Percentiles rank a stretch among this genome's conserved stretches.
phyloP scores from a whole-genome alignment of 2,797 vertebrate genomes.

The Ambastaia sidthimunki region DNA sequence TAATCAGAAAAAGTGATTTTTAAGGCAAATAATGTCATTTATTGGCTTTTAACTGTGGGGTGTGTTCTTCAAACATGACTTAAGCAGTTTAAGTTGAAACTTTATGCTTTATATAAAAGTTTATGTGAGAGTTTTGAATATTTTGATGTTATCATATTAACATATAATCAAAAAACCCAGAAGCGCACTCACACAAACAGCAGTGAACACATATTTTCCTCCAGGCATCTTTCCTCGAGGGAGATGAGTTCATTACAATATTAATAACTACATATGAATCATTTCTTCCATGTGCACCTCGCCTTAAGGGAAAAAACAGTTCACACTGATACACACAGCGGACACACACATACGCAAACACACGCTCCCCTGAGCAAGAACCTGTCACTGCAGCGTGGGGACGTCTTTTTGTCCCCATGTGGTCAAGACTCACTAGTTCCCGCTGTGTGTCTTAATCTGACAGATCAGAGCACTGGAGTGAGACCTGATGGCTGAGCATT shows the following conservation, averaged over 20 bases:
- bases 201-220: background rate
- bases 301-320: conserved; percentile 36
- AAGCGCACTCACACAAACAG: background rate
- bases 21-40: background rate
- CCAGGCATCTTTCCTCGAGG: conserved; percentile 7
- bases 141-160: background rate
- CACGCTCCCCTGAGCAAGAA: conserved; percentile 25
- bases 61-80: too few relatives aligned
- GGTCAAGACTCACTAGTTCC: conserved; percentile 43
- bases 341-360: conserved; percentile 35
- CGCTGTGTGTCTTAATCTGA: conserved; percentile 50
- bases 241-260: conserved; percentile 48
- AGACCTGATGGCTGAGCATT: conserved; percentile 47
- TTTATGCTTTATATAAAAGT: background rate
- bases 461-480: conserved; percentile 52
- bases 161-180: background rate
- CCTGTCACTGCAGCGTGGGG: conserved; percentile 34
- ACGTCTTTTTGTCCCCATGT: conserved; percentile 49
- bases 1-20: background rate
- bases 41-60: background rate
- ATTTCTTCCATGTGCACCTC: conserved; percentile 43
- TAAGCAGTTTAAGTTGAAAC: background rate
- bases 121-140: background rate
- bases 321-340: conserved; percentile 12
- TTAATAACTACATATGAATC: conserved; percentile 58